Conservation (phyloP, 2,113 vertebrate species). For the Vulpes ferrilata region DNA sequence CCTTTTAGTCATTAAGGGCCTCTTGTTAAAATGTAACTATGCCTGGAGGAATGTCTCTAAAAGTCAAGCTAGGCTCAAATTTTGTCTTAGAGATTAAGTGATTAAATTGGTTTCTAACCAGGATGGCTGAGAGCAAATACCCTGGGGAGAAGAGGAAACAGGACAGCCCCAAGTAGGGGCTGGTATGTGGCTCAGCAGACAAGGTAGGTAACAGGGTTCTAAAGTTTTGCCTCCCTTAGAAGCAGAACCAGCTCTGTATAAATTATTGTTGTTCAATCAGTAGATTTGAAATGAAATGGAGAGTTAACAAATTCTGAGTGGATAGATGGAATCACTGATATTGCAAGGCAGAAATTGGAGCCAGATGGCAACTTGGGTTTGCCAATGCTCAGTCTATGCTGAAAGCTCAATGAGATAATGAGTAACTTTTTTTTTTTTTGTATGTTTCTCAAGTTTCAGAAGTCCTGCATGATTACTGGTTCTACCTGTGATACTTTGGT, state of each 20-base stretch:
- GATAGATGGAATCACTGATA: background rate
- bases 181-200: rapidly evolving
- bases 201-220: background rate
- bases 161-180: background rate
- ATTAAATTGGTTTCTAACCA: background rate
- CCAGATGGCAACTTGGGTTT: background rate
- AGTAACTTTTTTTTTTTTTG: background rate
- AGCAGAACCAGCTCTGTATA: background rate
- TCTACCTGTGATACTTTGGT: background rate
- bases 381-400: background rate
- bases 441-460: background rate
- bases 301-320: background rate
- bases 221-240: background rate
- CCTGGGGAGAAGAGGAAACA: background rate
- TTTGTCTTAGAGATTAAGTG: constrained; percentile 2
- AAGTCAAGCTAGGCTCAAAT: background rate
- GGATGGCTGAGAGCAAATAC: background rate
- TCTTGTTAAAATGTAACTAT: constrained; percentile 1
- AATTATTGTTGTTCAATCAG: background rate
- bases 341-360: background rate
- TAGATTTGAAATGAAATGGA: background rate
- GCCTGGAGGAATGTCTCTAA: background rate
- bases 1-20: background rate
- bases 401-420: background rate
- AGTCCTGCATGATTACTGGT: background rate